phyloP scores from a whole-genome alignment of 2,888 invertebrate species.

The Epicampocera succincta region DNA sequence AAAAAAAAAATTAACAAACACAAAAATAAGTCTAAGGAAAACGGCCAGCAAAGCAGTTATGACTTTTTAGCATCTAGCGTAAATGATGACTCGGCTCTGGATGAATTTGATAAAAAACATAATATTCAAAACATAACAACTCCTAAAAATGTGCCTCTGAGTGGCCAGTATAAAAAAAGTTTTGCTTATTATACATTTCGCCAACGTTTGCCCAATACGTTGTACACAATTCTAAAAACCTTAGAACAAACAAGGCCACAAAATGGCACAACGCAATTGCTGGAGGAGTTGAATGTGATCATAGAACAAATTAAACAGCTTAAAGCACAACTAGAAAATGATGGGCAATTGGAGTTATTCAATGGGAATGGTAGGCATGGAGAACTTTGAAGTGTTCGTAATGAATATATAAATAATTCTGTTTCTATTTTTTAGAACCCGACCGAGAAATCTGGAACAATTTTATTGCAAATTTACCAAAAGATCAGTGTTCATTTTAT shows the following conservation, averaged over 20 bases:
- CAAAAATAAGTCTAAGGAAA: constrained; percentile 28
- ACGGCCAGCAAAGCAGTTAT: background rate
- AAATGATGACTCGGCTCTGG: background rate
- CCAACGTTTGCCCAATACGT: constrained; percentile 92
- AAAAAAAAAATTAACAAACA: background rate
- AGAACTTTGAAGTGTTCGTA: background rate
- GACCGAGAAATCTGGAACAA: constrained; percentile 77
- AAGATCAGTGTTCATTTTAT: constrained; percentile 84
- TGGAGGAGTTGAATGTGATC: constrained; percentile 87
- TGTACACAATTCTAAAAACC: constrained; percentile 82
- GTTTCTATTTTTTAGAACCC: constrained; percentile 70
- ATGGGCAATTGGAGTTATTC: constrained; percentile 88
- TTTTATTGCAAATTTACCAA: constrained; percentile 83
- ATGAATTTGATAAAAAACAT: constrained; percentile 79
- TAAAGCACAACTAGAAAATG: constrained; percentile 94
- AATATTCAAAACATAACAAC: constrained; percentile 83
- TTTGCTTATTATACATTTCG: constrained; percentile 93
- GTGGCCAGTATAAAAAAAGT: constrained; percentile 88
- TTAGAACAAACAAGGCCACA: constrained; percentile 83
- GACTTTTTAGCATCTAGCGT: background rate
- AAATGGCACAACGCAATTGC: constrained; percentile 33
- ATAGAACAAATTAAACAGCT: constrained; percentile 90
- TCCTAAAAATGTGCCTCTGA: constrained; percentile 84
- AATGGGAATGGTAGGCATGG: constrained; percentile 72
- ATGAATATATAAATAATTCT: background rate